These are phyloP conservation scores for Gymnoscopelus microlampas DNA, from an alignment of 2,797 vertebrate species.

Conservation along the genomic window DNA sequence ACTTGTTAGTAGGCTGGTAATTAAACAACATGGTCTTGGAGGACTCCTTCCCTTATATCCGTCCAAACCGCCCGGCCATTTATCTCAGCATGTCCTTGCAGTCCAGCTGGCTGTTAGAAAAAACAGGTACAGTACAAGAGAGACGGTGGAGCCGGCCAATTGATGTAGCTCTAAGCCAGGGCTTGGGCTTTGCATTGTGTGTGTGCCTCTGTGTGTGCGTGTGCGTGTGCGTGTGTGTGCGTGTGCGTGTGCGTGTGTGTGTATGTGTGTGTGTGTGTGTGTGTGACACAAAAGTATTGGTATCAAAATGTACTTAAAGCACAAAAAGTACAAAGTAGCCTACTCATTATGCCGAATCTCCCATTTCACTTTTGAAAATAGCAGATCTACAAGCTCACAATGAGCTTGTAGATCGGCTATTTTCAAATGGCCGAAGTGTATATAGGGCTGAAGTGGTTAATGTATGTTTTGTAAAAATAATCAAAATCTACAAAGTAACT, in stretches of 20 bases:
- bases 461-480: too few species aligned
- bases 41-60: slow-evolving; percentile 49
- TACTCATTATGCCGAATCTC: too few species aligned
- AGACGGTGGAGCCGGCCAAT: slow-evolving; percentile 14
- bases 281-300: not conserved
- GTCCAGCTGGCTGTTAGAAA: slow-evolving; percentile 44
- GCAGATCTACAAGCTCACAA: too few species aligned
- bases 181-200: slow-evolving; percentile 35
- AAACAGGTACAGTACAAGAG: slow-evolving; percentile 34
- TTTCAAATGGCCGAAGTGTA: too few species aligned
- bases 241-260: slow-evolving; percentile 23
- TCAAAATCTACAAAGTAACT: too few species aligned
- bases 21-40: slow-evolving; percentile 74
- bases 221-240: slow-evolving; percentile 24
- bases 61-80: slow-evolving; percentile 62
- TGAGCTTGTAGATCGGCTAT: too few species aligned
- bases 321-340: too few species aligned
- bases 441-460: too few species aligned
- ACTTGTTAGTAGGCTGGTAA: slow-evolving; percentile 70
- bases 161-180: slow-evolving; percentile 30
- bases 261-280: slow-evolving; percentile 26
- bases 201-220: slow-evolving; percentile 20
- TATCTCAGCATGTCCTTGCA: slow-evolving; percentile 68
- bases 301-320: too few species aligned
- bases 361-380: too few species aligned